Evolutionary conservation across 2,797 vertebrate genomes (phyloP).

Genomic region (Scomberomorus guttatus): DNA sequence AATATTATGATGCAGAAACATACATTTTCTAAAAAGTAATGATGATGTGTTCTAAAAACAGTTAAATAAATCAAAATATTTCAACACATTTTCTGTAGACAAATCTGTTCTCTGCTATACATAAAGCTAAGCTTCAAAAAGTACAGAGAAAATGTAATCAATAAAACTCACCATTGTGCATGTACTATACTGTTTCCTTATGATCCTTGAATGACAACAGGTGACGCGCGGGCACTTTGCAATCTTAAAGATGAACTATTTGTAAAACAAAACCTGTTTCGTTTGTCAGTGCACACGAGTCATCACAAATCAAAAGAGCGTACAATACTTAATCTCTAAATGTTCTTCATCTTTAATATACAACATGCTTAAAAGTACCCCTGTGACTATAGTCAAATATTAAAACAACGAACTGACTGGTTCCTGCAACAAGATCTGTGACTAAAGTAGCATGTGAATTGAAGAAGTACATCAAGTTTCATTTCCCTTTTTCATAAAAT

Average conservation of each 20-base stretch:
- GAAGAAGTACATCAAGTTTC: slow-evolving; percentile 71
- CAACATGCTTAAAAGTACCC: neutral
- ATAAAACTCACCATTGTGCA: slow-evolving; percentile 75
- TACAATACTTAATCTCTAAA: neutral
- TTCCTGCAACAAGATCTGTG: neutral
- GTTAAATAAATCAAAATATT: neutral
- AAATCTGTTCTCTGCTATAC: neutral
- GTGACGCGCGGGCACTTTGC: neutral
- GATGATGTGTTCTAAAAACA: too few relatives aligned
- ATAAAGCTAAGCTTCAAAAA: neutral
- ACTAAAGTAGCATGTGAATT: slow-evolving; percentile 23
- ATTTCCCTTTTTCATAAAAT: slow-evolving; percentile 70
- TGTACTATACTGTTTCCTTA: slow-evolving; percentile 15
- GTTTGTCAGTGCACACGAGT: neutral
- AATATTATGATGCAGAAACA: too few relatives aligned
- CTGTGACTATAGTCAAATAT: neutral
- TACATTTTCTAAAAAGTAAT: too few relatives aligned
- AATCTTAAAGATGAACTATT: neutral
- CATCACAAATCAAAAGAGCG: neutral
- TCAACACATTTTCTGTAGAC: neutral
- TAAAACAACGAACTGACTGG: neutral
- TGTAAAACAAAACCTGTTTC: neutral
- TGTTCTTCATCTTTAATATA: neutral
- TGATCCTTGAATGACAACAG: slow-evolving; percentile 10
- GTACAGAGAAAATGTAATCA: neutral